phyloP scores from a whole-genome alignment of 2,113 vertebrate genomes.

The Elaphurus davidianus region DNA sequence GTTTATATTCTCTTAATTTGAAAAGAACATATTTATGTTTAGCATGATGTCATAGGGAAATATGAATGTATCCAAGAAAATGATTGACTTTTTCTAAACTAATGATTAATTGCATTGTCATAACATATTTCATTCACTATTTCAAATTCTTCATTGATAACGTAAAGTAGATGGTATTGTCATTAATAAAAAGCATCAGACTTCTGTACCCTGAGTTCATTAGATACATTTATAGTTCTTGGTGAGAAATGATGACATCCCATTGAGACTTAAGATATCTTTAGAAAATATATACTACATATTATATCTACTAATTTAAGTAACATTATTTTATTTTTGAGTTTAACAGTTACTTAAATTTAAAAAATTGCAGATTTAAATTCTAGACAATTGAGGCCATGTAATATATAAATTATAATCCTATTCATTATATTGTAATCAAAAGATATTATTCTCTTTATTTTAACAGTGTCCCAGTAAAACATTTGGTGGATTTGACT shows the following conservation, averaged over 20 bases:
- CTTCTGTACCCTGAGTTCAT: neutral
- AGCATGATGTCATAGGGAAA: neutral
- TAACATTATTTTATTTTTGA: neutral
- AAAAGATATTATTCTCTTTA: neutral
- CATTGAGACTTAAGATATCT: neutral
- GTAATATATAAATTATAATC: neutral
- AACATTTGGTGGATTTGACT: conserved; percentile 98
- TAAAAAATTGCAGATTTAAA: neutral
- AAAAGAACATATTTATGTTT: neutral
- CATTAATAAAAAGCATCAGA: neutral
- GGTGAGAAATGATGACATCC: neutral
- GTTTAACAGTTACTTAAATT: neutral
- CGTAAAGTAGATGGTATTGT: neutral
- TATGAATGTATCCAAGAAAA: neutral
- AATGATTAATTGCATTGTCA: neutral
- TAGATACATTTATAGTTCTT: neutral
- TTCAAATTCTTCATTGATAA: neutral
- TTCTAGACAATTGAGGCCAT: neutral
- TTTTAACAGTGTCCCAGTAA: conserved; percentile 94
- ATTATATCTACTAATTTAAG: neutral
- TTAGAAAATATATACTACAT: neutral
- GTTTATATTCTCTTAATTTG: neutral
- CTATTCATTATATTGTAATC: neutral
- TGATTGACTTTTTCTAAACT: neutral
- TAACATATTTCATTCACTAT: neutral